Evolutionary conservation across 1,140 invertebrate genomes (phyloP).

Genomic region (Mizuhopecten yessoensis): DNA sequence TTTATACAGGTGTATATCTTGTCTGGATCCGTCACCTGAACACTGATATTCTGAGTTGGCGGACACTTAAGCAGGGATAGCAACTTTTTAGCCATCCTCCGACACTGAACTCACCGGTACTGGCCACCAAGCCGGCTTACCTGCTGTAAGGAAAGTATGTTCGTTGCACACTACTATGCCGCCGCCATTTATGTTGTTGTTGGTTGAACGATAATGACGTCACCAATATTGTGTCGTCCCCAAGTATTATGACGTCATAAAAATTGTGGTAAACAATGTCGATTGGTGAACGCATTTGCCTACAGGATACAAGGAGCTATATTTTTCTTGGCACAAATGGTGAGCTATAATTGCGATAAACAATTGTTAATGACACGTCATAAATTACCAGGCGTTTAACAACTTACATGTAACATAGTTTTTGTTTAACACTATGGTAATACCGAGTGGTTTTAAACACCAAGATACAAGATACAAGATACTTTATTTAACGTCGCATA

Average conservation of each 20-base stretch:
- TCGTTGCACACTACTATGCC: background rate
- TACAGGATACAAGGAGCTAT: no score
- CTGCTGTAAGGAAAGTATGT: background rate
- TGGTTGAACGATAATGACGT: background rate
- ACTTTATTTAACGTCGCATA: no score
- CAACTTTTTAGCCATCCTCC: background rate
- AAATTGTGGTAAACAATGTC: background rate
- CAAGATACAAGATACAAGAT: no score
- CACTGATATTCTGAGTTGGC: background rate
- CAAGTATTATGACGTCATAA: background rate
- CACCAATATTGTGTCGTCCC: background rate
- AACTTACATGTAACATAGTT: no score
- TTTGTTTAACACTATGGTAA: no score
- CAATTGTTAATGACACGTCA: no score
- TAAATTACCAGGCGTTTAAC: no score
- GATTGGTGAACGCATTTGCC: background rate
- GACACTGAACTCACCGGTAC: background rate
- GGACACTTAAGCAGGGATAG: background rate
- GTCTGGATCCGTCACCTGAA: background rate
- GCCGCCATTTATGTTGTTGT: background rate
- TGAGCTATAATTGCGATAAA: no score
- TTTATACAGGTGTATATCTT: slow-evolving; percentile 33
- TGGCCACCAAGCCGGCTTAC: background rate
- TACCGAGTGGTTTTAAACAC: no score
- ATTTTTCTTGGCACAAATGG: no score